Percentiles rank a stretch among this genome's conserved stretches.
Evolutionary conservation across 1,140 invertebrate species (phyloP).

Genomic region (Dufourea novaeangliae): DNA sequence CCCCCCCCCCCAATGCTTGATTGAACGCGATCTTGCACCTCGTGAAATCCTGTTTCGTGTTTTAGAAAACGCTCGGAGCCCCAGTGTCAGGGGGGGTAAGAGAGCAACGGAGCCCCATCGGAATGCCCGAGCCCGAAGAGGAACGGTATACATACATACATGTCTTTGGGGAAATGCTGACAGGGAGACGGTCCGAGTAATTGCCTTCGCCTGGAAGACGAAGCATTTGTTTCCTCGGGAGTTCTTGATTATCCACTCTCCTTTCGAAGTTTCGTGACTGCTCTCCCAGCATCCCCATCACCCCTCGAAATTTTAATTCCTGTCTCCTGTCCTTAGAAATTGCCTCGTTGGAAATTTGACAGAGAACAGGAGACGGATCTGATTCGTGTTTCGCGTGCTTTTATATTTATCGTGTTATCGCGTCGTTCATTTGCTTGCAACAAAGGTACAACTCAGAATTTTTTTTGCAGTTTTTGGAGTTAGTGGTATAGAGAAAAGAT

Average conservation of each 20-base stretch:
- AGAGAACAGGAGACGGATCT: too few relatives aligned
- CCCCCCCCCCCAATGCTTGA: conserved; percentile 33
- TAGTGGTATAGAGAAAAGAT: too few relatives aligned
- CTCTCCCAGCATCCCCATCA: too few relatives aligned
- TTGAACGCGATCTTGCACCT: conserved; percentile 41
- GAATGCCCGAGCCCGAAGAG: not conserved
- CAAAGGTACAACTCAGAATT: too few relatives aligned
- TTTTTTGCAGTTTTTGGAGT: too few relatives aligned
- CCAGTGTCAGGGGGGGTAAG: too few relatives aligned
- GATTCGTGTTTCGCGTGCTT: too few relatives aligned
- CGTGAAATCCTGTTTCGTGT: conserved; percentile 48
- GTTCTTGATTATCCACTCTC: not conserved
- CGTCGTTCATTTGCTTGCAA: too few relatives aligned
- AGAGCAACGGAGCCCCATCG: conserved; percentile 26
- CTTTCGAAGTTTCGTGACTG: not conserved
- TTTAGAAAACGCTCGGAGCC: conserved; percentile 17
- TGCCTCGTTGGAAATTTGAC: too few relatives aligned
- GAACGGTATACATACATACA: not conserved
- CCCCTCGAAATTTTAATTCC: not conserved
- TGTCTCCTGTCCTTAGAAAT: not conserved
- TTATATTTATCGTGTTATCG: too few relatives aligned
- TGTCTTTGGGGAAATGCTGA: not conserved
- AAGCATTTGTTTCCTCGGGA: not conserved
- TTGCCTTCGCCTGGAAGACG: not conserved
- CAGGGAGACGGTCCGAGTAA: not conserved